Evolutionary conservation across 2,888 invertebrate species (phyloP), one percentile per base, ranked within the genome.

Genomic region (Frankliniella intonsa): DNA sequence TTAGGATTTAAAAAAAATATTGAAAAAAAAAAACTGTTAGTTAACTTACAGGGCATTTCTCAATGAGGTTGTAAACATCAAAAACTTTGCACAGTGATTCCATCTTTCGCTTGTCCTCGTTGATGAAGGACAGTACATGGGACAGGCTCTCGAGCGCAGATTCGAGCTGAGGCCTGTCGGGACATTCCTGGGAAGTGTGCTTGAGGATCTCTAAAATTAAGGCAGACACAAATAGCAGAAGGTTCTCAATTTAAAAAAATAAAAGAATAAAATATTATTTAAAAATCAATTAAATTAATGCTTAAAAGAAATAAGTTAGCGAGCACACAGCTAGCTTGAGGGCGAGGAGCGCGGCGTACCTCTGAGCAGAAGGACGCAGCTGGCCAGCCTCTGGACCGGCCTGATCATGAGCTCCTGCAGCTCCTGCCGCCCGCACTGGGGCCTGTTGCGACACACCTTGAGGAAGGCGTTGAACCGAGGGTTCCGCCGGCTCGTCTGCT

Each of bases 21-120:
- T 5, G 3, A 69, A 22, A n/a, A 22, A 22, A 22, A n/a, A 8
- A 22, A 69, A 69, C 2, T 12, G 7, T 12, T 14, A 19, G 62
- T 11, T 2, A 83, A 89, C 90, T 89, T 88, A 95, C 95, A 84
- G 98, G 98, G 88, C 97, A 98, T 88, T 96, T 95, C 87, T 98
- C 98, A 86, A 98, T 98, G 87, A 98, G 97, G 88, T 98, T 97
- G 89, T 97, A 95, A 84, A 98, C 96, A 89, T 97, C 96, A 89
- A 98, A 97, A 92, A 98, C 94, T 85, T 94, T 95, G 87, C 97
- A 92, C 88, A 97, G 96, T 17, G 95, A 95, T 89, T 98, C 98
- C 0, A 97, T 97, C 90, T 95, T 95, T 86, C 97, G 91, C 88
- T 97, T 98, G 89, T 97, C 97, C 90, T 98, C 97, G 89, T 99